Conservation (phyloP, 2,797 vertebrate species). For the Channa striata region DNA sequence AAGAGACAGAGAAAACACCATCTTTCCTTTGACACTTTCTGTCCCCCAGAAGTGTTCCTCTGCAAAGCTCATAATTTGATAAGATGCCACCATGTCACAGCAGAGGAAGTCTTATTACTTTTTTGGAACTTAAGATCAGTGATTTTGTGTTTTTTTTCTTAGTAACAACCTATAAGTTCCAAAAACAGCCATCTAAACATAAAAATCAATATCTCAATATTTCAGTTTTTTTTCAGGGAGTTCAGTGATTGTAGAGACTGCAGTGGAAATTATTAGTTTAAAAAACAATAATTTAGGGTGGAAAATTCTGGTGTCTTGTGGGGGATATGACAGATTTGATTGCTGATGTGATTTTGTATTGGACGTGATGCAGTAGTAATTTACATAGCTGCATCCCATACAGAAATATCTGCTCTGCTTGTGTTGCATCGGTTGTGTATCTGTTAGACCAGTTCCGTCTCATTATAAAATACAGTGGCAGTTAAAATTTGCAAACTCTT, state of each 20-base stretch:
- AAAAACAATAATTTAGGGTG: not conserved
- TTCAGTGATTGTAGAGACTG: not conserved
- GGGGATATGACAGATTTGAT: not conserved
- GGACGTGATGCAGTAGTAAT: slow-evolving; percentile 9
- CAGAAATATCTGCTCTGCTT: slow-evolving; percentile 18
- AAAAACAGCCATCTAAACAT: slow-evolving; percentile 12
- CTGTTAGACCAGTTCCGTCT: not conserved
- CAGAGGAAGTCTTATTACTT: slow-evolving; percentile 14
- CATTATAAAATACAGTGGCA: slow-evolving; percentile 1
- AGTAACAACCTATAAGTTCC: too few species aligned
- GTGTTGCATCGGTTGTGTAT: slow-evolving; percentile 3
- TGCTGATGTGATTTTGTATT: slow-evolving; percentile 7
- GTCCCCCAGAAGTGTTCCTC: slow-evolving; percentile 39
- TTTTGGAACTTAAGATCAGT: slow-evolving; percentile 31
- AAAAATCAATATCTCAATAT: slow-evolving; percentile 14
- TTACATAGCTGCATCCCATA: slow-evolving; percentile 8
- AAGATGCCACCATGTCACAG: slow-evolving; percentile 35
- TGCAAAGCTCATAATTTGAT: slow-evolving; percentile 38
- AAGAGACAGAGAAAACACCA: slow-evolving; percentile 49
- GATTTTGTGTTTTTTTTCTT: slow-evolving; percentile 27
- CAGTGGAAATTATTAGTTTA: not conserved
- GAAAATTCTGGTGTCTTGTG: not conserved
- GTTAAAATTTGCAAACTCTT: too few species aligned
- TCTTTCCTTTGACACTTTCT: slow-evolving; percentile 60
- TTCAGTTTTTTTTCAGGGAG: not conserved